These are phyloP conservation scores for Cantharis lateralis DNA, from an alignment of 2,888 invertebrate species.

Conservation along the genomic window DNA sequence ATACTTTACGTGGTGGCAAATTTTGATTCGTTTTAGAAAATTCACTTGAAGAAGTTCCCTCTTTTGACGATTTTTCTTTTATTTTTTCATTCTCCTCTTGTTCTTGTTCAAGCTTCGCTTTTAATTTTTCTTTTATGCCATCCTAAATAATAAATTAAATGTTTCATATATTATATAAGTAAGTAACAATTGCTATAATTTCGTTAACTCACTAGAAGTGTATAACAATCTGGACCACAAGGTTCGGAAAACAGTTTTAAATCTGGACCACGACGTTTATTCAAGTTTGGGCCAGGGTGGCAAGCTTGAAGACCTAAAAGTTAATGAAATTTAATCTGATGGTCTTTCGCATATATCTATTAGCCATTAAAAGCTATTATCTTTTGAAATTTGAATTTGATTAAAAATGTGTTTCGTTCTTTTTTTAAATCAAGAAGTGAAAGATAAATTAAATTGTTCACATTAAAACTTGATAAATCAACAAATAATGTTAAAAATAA, in stretches of 20 bases:
- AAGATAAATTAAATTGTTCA: not conserved
- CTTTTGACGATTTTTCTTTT: slow-evolving; percentile 41
- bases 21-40: slow-evolving; percentile 36
- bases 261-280: slow-evolving; percentile 87
- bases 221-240: slow-evolving; percentile 85
- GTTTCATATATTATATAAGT: not conserved
- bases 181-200: slow-evolving; percentile 9
- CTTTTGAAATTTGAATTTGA: not conserved
- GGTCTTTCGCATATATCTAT: not conserved
- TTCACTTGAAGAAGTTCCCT: slow-evolving; percentile 11
- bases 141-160: slow-evolving; percentile 61
- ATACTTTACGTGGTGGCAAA: slow-evolving; percentile 61
- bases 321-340: not conserved
- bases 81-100: slow-evolving; percentile 53
- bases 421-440: not conserved
- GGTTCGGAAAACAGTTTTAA: slow-evolving; percentile 84
- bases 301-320: slow-evolving; percentile 80
- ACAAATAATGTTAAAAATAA: not conserved
- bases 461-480: not conserved
- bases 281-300: slow-evolving; percentile 88
- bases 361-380: not conserved
- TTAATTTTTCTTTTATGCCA: slow-evolving; percentile 82
- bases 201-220: slow-evolving; percentile 73
- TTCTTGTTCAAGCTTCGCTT: slow-evolving; percentile 63
- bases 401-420: not conserved